These are phyloP conservation scores for Cebidichthys violaceus DNA, from an alignment of 2,113 vertebrate genomes.

Conservation along the genomic window DNA sequence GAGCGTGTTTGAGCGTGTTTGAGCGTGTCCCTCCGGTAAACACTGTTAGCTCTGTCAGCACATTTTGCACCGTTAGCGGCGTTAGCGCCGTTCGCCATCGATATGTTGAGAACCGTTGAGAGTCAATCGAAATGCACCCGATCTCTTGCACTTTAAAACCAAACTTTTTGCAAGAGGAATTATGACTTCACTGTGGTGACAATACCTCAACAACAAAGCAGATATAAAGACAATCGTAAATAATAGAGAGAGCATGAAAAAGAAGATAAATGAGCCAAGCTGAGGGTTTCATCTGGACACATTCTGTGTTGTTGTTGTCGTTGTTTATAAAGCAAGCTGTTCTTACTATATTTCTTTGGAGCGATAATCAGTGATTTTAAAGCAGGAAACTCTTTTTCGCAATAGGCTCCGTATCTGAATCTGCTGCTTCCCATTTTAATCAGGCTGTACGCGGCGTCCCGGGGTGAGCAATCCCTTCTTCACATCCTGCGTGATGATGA, in stretches of 20 bases:
- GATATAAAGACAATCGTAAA: too few species aligned
- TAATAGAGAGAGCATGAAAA: not conserved
- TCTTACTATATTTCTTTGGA: not conserved
- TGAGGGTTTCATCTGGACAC: not conserved
- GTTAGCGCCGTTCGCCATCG: not conserved
- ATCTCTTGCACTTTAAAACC: not conserved
- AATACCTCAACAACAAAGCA: not conserved
- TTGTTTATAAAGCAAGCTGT: slow-evolving; percentile 8
- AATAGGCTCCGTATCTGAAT: slow-evolving; percentile 40
- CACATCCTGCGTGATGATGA: slow-evolving; percentile 44
- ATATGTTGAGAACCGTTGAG: not conserved
- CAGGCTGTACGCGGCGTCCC: slow-evolving; percentile 42
- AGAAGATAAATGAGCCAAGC: not conserved
- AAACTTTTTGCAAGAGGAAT: not conserved
- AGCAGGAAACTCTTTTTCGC: slow-evolving; percentile 41
- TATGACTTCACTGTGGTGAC: not conserved
- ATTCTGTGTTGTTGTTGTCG: not conserved
- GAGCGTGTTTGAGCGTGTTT: not conserved
- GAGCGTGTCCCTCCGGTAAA: not conserved
- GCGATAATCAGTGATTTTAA: slow-evolving; percentile 40
- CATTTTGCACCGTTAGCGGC: not conserved
- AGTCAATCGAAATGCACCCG: not conserved
- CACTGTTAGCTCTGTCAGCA: not conserved
- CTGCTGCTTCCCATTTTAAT: slow-evolving; percentile 58
- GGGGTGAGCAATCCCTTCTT: slow-evolving; percentile 45